These are phyloP conservation scores for Acanthurus tractus DNA, from an alignment of 2,797 vertebrate species.

Conservation along the genomic window DNA sequence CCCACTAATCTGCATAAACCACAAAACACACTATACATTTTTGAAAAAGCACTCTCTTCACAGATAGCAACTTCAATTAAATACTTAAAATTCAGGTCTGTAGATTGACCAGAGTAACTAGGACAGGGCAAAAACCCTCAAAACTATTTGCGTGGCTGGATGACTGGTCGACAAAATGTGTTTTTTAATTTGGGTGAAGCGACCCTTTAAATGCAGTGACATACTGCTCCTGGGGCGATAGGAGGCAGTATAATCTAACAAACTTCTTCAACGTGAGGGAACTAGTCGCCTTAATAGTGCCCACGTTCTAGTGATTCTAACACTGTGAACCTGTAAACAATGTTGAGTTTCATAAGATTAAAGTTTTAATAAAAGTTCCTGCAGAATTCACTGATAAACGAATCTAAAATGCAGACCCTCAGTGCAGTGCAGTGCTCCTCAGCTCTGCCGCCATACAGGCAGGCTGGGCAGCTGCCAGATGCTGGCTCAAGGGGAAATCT, in stretches of 20 bases:
- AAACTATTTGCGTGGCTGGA: neutral
- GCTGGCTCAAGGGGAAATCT: conserved; percentile 16
- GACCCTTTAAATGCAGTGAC: conserved; percentile 16
- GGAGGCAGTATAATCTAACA: conserved; percentile 69
- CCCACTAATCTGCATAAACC: neutral
- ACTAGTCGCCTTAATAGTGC: neutral
- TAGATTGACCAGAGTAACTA: neutral
- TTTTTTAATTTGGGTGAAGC: conserved; percentile 31
- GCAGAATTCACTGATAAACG: neutral
- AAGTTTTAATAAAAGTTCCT: neutral
- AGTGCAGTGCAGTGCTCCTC: neutral
- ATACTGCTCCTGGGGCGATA: conserved; percentile 41
- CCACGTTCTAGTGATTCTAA: conserved; percentile 17
- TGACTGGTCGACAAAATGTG: neutral
- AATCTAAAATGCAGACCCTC: neutral
- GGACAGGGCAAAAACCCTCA: neutral
- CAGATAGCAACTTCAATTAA: neutral
- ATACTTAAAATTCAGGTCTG: neutral
- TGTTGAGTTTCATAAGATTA: neutral
- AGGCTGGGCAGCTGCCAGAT: conserved; percentile 37
- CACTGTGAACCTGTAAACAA: neutral
- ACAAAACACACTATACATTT: neutral
- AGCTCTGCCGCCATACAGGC: neutral
- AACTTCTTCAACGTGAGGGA: neutral
- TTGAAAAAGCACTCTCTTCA: neutral